Evolutionary conservation across 2,113 vertebrate genomes (phyloP), one percentile per base, ranked within the genome.

Genomic region (Lampris megalopsis): DNA sequence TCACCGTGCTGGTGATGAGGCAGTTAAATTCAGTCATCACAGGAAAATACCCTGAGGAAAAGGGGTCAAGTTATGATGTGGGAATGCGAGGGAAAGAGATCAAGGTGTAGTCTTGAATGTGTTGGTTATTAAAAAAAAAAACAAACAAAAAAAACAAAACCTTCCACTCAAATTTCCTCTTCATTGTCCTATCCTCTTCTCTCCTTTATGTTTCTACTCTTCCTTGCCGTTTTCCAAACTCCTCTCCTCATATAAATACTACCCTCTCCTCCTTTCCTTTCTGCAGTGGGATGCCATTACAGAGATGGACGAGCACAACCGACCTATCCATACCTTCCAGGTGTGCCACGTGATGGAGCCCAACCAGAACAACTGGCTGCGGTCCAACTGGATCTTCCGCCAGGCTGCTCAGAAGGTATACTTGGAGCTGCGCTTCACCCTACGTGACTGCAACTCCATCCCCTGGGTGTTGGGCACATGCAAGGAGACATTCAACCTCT

Each of bases 321-420:
- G 94, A 36, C 97, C 97, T 84, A 98, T 99, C 80, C 97, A 98
- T 50, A 99, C 97, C 0, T 98, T 98, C 88, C 97, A 98, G 89
- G 97, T 99, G 9, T 99, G 97, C 90, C 97, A 97, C 0, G 97
- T 99, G 76, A 98, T 99, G 97, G 97, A 98, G 68, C 95, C 97
- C 64, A 98, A 97, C 89, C 97, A 99, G 82, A 99, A 98, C 94
- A 99, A 99, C 92, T 99, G 97, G 97, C 96, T 99, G 63, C 95
- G 96, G 10, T 97, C 97, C 75, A 97, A 96, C 91, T 98, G 97
- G 97, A 96, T 99, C 72, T 96, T 95, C 13, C 96, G 97, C 3
- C 97, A 98, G 36, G 97, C 97, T 0, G 97, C 97, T 0, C 97
- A 98, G 84, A 98, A 97, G 86, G 94, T 99, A 79, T 98, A 97